These are phyloP conservation scores for Arrhamphus sclerolepis DNA, from an alignment of 2,797 vertebrate species.

Conservation along the genomic window DNA sequence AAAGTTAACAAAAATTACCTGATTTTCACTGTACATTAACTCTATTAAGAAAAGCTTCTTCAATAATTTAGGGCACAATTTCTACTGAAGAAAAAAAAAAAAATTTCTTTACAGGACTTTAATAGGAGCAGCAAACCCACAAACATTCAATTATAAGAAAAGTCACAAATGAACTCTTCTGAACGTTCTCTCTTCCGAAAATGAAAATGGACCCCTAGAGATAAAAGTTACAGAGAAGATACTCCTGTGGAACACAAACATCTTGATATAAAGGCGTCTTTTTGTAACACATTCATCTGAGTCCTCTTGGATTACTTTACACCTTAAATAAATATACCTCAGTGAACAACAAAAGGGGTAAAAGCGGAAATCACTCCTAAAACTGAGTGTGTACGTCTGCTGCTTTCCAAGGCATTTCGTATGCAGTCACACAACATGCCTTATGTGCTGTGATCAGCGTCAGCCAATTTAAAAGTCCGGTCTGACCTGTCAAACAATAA, in stretches of 20 bases:
- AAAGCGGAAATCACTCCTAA: conserved; percentile 22
- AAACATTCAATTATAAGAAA: conserved; percentile 51
- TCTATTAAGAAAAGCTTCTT: conserved; percentile 27
- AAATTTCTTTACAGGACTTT: not conserved
- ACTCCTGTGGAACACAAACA: conserved; percentile 51
- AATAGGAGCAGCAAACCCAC: conserved; percentile 7
- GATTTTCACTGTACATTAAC: conserved; percentile 53
- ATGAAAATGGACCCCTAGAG: conserved; percentile 11
- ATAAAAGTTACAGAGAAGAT: conserved; percentile 17
- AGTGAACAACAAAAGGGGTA: conserved; percentile 5
- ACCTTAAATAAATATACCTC: conserved; percentile 72
- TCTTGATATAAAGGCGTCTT: conserved; percentile 26
- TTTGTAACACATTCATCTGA: conserved; percentile 59
- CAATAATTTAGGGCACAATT: not conserved
- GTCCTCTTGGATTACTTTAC: conserved; percentile 50
- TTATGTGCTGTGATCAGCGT: conserved; percentile 10
- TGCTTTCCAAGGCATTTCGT: conserved; percentile 35
- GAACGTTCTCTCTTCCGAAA: conserved; percentile 9
- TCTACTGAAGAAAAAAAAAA: not conserved
- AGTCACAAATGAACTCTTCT: conserved; percentile 9
- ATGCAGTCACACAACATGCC: conserved; percentile 12
- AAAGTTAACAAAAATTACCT: conserved; percentile 70
- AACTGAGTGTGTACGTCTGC: conserved; percentile 27
- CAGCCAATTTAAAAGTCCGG: conserved; percentile 1
- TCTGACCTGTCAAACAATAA: conserved; percentile 18